phyloP scores from a whole-genome alignment of 1,140 invertebrate species.

The Aphis gossypii region DNA sequence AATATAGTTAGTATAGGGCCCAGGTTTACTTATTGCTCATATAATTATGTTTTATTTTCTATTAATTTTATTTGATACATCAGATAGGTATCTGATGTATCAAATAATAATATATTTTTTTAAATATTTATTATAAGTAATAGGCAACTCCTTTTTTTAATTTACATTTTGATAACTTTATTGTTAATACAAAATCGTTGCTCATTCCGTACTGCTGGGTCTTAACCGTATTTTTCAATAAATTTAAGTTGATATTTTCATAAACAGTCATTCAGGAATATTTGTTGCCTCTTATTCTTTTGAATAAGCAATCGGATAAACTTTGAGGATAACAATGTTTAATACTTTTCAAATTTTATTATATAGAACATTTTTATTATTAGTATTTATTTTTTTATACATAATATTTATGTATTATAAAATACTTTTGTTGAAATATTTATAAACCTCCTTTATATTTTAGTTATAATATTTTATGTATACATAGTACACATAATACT shows the following conservation, averaged over 20 bases:
- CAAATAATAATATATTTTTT: too few relatives aligned
- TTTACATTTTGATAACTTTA: not conserved
- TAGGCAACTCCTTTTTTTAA: not conserved
- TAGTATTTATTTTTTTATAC: not conserved
- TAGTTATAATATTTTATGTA: constrained; percentile 29
- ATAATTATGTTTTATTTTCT: not conserved
- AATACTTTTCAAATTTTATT: not conserved
- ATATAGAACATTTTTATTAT: not conserved
- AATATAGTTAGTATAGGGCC: not conserved
- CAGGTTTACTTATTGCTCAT: not conserved
- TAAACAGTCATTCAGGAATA: not conserved
- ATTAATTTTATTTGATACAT: not conserved
- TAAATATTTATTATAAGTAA: not conserved
- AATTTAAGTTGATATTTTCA: not conserved
- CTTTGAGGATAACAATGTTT: not conserved
- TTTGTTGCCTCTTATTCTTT: not conserved
- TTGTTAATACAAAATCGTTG: not conserved
- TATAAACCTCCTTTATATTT: not conserved
- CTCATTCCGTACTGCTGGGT: not conserved
- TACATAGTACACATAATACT: not conserved
- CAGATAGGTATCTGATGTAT: too few relatives aligned
- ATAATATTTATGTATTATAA: not conserved
- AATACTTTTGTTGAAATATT: constrained; percentile 15
- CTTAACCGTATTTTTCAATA: not conserved
- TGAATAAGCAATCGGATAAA: not conserved